Evolutionary conservation across 2,888 invertebrate genomes (phyloP).

Genomic region (Amblyteles armatorius): DNA sequence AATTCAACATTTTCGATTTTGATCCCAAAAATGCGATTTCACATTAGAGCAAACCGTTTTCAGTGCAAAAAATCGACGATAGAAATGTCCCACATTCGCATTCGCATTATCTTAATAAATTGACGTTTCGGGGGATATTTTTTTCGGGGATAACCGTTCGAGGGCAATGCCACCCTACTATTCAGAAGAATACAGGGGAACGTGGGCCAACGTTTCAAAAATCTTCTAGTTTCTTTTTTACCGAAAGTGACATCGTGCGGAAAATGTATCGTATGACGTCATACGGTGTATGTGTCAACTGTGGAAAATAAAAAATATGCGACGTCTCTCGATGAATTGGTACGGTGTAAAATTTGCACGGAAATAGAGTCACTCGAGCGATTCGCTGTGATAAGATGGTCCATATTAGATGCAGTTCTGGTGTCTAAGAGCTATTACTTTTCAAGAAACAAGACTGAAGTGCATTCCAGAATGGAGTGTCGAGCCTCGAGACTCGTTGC

Average conservation of each 20-base stretch:
- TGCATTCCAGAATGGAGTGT: constrained; percentile 39
- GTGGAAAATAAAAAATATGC: not conserved
- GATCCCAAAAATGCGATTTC: too few relatives aligned
- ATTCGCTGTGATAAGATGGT: constrained; percentile 40
- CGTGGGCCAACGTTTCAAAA: too few relatives aligned
- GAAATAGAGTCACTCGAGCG: constrained; percentile 8
- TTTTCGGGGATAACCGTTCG: too few relatives aligned
- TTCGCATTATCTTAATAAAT: too few relatives aligned
- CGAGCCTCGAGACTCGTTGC: constrained; percentile 44
- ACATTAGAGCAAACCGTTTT: too few relatives aligned
- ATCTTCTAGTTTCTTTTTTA: too few relatives aligned
- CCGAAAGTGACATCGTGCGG: not conserved
- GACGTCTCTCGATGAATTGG: not conserved
- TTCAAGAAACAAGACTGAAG: constrained; percentile 38
- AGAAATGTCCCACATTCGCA: too few relatives aligned
- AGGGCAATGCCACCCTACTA: too few relatives aligned
- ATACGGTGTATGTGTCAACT: not conserved
- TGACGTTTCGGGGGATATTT: too few relatives aligned
- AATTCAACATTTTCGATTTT: too few relatives aligned
- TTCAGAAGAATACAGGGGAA: not conserved
- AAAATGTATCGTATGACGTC: not conserved
- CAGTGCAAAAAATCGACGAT: too few relatives aligned
- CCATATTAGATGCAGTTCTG: constrained; percentile 19
- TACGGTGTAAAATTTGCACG: not conserved
- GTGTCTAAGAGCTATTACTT: constrained; percentile 43